Evolutionary conservation across 2,113 vertebrate genomes (phyloP).

Genomic region (Nothobranchius kuhntae): DNA sequence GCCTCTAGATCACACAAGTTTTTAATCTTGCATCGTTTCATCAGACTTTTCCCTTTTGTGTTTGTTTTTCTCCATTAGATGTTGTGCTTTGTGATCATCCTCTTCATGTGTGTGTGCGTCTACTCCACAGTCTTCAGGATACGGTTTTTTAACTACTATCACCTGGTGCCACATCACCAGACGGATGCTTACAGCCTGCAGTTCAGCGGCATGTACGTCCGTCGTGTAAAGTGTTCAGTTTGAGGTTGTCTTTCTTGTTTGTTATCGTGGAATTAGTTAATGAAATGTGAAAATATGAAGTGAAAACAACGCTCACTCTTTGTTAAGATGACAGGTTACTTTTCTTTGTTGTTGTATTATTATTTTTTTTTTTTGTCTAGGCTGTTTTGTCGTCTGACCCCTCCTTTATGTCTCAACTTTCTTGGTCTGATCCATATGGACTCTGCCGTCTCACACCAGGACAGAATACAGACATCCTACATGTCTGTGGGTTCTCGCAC

Average conservation of each 20-base stretch:
- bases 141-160: conserved; percentile 93
- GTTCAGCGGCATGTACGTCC: conserved; percentile 94
- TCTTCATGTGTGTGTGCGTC: conserved; percentile 93
- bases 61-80: conserved; percentile 75
- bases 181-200: conserved; percentile 95
- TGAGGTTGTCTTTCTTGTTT: neutral
- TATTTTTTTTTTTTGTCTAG: conserved; percentile 59
- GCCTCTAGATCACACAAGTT: no score
- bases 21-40: neutral
- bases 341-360: neutral
- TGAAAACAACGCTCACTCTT: no score
- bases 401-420: conserved; percentile 94
- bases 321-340: neutral
- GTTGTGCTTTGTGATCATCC: conserved; percentile 91
- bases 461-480: conserved; percentile 88
- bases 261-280: no score
- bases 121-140: conserved; percentile 96
- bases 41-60: conserved; percentile 1
- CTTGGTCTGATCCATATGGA: conserved; percentile 96
- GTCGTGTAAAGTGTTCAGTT: neutral
- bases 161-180: conserved; percentile 93
- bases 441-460: conserved; percentile 86
- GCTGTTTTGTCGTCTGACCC: conserved; percentile 95
- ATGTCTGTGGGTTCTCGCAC: conserved; percentile 85
- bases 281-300: no score